These are phyloP conservation scores for Heliocidaris tuberculata DNA, from an alignment of 35 echinoderm and acorn worm genomes.

Conservation along the genomic window DNA sequence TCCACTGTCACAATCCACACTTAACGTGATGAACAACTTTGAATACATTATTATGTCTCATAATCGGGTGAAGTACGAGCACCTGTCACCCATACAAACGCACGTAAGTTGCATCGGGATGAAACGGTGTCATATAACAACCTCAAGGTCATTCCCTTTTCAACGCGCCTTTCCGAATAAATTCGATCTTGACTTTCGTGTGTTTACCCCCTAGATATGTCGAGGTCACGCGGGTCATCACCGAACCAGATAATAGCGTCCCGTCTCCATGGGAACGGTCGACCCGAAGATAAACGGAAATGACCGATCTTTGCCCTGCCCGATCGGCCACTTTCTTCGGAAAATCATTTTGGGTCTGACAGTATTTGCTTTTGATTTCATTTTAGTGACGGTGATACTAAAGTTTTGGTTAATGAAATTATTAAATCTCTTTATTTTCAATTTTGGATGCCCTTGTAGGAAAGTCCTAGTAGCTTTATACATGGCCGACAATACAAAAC, in stretches of 20 bases:
- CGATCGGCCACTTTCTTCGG: background rate
- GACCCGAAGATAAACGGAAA: background rate
- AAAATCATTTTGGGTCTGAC: no score
- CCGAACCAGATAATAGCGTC: background rate
- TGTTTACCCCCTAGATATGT: constrained; percentile 1
- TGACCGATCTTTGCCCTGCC: background rate
- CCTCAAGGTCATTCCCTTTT: background rate
- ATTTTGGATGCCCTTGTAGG: no score
- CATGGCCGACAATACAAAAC: no score
- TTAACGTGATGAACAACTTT: background rate
- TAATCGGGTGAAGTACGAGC: background rate
- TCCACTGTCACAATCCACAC: background rate
- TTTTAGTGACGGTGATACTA: no score
- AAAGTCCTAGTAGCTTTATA: no score
- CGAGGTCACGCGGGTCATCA: background rate
- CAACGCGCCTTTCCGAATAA: background rate
- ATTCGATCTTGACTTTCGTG: background rate
- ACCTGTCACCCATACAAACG: background rate
- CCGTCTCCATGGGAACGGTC: background rate
- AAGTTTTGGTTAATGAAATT: no score
- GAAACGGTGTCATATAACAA: background rate
- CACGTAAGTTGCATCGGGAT: background rate
- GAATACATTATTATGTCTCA: background rate
- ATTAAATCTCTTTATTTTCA: no score
- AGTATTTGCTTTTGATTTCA: no score